These are phyloP conservation scores for Peromyscus maniculatus DNA, from an alignment of 2,113 vertebrate species.

Conservation along the genomic window DNA sequence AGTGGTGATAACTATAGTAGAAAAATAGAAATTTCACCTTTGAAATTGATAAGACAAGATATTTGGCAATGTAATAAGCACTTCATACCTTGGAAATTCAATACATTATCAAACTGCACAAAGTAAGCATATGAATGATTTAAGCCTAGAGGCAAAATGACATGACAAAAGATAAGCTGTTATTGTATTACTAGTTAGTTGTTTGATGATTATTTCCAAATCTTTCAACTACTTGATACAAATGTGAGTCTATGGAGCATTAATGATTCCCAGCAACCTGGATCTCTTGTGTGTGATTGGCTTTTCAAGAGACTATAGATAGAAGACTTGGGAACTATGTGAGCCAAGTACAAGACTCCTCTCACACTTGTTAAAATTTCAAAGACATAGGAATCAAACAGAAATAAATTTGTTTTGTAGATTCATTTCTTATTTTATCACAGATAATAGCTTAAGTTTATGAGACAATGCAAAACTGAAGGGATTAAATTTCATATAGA, in stretches of 20 bases:
- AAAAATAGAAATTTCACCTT: not conserved
- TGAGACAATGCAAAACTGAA: not conserved
- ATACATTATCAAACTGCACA: not conserved
- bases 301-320: not conserved
- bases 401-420: not conserved
- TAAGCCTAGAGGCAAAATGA: not conserved
- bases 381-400: not conserved
- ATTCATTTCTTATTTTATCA: not conserved
- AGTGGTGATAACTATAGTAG: not conserved
- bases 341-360: not conserved
- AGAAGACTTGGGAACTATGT: not conserved
- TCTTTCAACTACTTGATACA: not conserved
- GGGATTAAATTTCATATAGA: not conserved
- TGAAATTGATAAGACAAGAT: conserved; percentile 6
- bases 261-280: not conserved
- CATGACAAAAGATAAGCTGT: not conserved
- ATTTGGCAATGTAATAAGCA: not conserved
- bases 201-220: not conserved
- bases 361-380: not conserved
- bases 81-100: not conserved
- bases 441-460: not conserved
- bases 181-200: not conserved
- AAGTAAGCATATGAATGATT: not conserved
- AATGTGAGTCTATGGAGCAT: not conserved
- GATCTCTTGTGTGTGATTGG: not conserved